Evolutionary conservation across 1,140 invertebrate genomes (phyloP), one percentile per base, ranked within the genome.

Genomic region (Drosophila baimaii): DNA sequence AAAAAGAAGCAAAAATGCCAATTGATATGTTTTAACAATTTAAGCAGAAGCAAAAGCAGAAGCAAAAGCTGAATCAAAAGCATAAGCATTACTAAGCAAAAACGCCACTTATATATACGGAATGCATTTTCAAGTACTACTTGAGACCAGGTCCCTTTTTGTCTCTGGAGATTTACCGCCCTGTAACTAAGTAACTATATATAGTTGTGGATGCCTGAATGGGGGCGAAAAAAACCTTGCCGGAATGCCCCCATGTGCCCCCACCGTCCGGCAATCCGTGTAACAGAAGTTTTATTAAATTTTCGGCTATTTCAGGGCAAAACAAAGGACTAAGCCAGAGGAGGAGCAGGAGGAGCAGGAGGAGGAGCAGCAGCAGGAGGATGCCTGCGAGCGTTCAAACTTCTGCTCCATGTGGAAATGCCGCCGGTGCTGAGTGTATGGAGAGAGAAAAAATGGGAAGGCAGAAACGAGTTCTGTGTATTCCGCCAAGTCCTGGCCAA

Each of bases 371-470:
- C n/a, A 15, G 35, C 19, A 62, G n/a, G 7, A 9, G 15, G n/a
- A 54, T 68, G 58, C 58, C 35, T 25, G 0, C 37, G 4, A 21
- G 61, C 41, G 17, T 27, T 31, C 5, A 68, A 68, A 41, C 33
- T 64, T 49, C 19, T 35, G 27, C 27, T 64, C 27, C 58, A 47
- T 68, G 57, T 62, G 21, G 6, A 25, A 63, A 39, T 39, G 57
- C 63, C 55, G 19, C 2, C 19, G 31, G 41, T 54, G 3, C 19
- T 19, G 13, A 23, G 43, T 8, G 63, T 33, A 19, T 12, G 12
- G 25, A 21, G 13, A 51, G 52, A 55, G 8, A 21, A 44, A 66
- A 74, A 69, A 64, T 25, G 46, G 35, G 23, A 43, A 43, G 17
- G 12, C 31, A 43, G 17, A 13, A 62, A 39, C 25, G 43, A 66